Base-by-base conservation (phyloP, 2,113 vertebrate genomes). In the Myrmecobius fasciatus region DNA sequence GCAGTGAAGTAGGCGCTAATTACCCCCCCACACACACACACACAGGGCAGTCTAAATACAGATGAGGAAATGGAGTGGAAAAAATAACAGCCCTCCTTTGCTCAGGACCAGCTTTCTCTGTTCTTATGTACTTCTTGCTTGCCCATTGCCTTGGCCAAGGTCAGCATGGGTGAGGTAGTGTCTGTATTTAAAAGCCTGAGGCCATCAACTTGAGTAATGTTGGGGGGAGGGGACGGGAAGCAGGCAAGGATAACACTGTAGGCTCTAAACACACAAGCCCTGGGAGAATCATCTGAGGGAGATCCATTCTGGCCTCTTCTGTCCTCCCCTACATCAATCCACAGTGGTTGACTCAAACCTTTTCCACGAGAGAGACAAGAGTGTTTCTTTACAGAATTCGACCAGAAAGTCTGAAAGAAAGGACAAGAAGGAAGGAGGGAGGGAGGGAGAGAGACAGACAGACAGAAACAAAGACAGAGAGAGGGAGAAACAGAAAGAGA, bases 401-500 rank as follows among this genome's bases (percentile, higher is more conserved):
- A 25, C 49, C 0, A 52, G 92, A 17, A 47, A 52, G 43, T 52
- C 25, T 26, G 43, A 36, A 43, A 12, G 83, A 43, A 17, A 53
- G 17, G 17, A 53, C 25, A 36, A 5, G 8, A 12, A 67, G 3
- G 31, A 26, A 22, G 14, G 36, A 7, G 31, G 92, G 36, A 20
- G 22, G 48, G 48, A 12, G 2, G 28, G 46, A 36, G 31, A 12
- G 0, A 8, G 11, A 31, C 2, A 60, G 2, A 60, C 0, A 12
- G 28, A 12, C 1, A 12, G 11, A 36, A 3, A 60, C 3, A 26
- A 7, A 26, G 10, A 12, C 2, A 3, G 25, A 28, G 8, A 2
- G 2, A 26, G 9, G 7, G 1, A 26, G 25, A 25, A 1, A 54
- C 0, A 26, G 28, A 10, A 2, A 11, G 28, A 60, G 12, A 31